These are phyloP conservation scores for Dunckerocampus dactyliophorus DNA, from an alignment of 2,113 vertebrate species.

Conservation along the genomic window DNA sequence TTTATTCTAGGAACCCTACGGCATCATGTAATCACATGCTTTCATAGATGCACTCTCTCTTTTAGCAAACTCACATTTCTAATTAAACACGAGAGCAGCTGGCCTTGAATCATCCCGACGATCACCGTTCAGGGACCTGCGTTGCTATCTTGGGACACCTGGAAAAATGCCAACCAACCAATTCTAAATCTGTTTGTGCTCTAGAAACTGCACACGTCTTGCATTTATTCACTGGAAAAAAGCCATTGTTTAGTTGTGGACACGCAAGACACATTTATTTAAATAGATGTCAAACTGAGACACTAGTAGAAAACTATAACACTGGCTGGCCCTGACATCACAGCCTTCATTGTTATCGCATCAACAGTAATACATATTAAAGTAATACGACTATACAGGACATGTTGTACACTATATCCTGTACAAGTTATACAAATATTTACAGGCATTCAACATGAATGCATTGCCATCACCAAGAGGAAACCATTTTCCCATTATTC, in stretches of 20 bases:
- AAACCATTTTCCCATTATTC: neutral
- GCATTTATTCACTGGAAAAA: conserved; percentile 6
- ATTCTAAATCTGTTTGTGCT: conserved; percentile 13
- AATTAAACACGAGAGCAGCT: conserved; percentile 36
- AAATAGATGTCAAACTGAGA: conserved; percentile 54
- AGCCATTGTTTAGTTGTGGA: neutral
- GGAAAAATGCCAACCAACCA: conserved; percentile 17
- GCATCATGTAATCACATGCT: neutral
- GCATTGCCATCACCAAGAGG: conserved; percentile 30
- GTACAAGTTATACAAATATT: conserved; percentile 73
- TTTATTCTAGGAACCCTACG: too few relatives aligned
- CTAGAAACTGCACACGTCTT: neutral
- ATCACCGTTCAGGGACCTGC: conserved; percentile 20
- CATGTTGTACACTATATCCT: conserved; percentile 54
- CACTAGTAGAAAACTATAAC: conserved; percentile 68
- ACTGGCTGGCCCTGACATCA: conserved; percentile 35
- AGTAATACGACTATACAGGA: conserved; percentile 29
- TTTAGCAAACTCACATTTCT: too few relatives aligned
- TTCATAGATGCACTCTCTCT: neutral
- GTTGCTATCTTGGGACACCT: conserved; percentile 44
- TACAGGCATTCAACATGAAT: conserved; percentile 75
- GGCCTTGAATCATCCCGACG: conserved; percentile 50
- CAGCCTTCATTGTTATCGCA: conserved; percentile 32
- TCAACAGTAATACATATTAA: conserved; percentile 3
- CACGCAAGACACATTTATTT: conserved; percentile 52